phyloP scores from a whole-genome alignment of 2,113 vertebrate genomes.

The Atlantisia rogersi region DNA sequence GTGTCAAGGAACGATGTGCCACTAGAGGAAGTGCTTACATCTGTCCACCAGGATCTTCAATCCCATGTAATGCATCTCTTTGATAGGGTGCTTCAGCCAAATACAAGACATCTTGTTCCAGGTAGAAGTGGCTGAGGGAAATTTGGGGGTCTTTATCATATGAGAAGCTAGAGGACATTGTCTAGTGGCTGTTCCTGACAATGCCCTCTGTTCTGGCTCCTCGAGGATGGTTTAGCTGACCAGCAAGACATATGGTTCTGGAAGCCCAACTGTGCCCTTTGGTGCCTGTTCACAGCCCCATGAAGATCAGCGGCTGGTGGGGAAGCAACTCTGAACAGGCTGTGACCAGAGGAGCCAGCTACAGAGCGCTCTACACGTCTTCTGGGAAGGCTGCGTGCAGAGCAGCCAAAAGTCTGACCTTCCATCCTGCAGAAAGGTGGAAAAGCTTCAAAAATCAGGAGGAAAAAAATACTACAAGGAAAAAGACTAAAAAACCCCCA shows the following conservation, averaged over 20 bases:
- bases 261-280: not conserved
- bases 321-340: not conserved
- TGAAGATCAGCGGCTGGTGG: not conserved
- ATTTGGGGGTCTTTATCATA: not conserved
- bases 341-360: not conserved
- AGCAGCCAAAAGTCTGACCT: not conserved
- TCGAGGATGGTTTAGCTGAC: not conserved
- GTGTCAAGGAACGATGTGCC: not conserved
- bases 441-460: not conserved
- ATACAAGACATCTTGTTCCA: not conserved
- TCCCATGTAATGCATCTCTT: not conserved
- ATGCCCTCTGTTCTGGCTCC: not conserved
- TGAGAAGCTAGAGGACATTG: not conserved
- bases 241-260: not conserved
- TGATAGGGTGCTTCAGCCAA: not conserved
- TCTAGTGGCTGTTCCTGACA: not conserved
- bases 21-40: not conserved
- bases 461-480: not conserved
- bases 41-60: not conserved
- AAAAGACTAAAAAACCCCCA: not conserved
- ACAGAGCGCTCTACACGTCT: not conserved
- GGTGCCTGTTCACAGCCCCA: not conserved
- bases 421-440: not conserved
- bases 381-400: not conserved
- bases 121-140: not conserved